Percentiles rank a stretch among this genome's conserved stretches.
These are phyloP conservation scores for Phortica variegata DNA, from an alignment of 1,140 invertebrate species.

Conservation along the genomic window DNA sequence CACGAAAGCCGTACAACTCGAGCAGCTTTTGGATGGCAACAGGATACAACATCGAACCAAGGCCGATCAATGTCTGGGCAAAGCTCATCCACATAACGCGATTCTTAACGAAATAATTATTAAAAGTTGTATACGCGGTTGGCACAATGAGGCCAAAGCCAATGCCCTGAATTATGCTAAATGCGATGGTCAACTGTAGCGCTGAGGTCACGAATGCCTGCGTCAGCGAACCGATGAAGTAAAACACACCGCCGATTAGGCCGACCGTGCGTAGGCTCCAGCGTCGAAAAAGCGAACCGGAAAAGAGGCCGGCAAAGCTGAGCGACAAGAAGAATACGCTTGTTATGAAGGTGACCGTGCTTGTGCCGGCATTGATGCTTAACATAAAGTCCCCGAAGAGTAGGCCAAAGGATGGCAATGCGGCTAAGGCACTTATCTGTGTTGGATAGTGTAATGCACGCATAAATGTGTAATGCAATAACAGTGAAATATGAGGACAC, in stretches of 20 bases:
- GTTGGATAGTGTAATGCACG: neutral
- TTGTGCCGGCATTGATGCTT: slow-evolving; percentile 62
- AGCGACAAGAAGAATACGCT: slow-evolving; percentile 64
- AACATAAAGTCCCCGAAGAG: slow-evolving; percentile 67
- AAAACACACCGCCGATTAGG: slow-evolving; percentile 61
- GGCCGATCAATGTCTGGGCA: slow-evolving; percentile 62
- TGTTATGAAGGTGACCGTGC: slow-evolving; percentile 63
- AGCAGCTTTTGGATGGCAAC: slow-evolving; percentile 60
- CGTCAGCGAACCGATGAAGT: slow-evolving; percentile 59
- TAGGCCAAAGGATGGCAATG: slow-evolving; percentile 66
- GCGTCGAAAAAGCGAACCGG: slow-evolving; percentile 61
- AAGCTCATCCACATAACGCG: slow-evolving; percentile 64
- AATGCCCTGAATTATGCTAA: slow-evolving; percentile 63
- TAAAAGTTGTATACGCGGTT: slow-evolving; percentile 62
- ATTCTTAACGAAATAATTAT: slow-evolving; percentile 63
- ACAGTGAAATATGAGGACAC: slow-evolving; percentile 35
- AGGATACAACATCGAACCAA: slow-evolving; percentile 62
- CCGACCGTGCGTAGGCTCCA: slow-evolving; percentile 61
- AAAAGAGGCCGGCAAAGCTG: slow-evolving; percentile 63
- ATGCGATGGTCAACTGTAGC: slow-evolving; percentile 60
- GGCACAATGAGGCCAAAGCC: slow-evolving; percentile 64
- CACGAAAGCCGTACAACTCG: slow-evolving; percentile 63
- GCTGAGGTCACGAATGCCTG: slow-evolving; percentile 61
- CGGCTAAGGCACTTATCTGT: slow-evolving; percentile 61
- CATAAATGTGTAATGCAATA: neutral